Evolutionary conservation across 1,140 invertebrate genomes (phyloP), one percentile per base, ranked within the genome.

Genomic region (Sminthurides bifidus): DNA sequence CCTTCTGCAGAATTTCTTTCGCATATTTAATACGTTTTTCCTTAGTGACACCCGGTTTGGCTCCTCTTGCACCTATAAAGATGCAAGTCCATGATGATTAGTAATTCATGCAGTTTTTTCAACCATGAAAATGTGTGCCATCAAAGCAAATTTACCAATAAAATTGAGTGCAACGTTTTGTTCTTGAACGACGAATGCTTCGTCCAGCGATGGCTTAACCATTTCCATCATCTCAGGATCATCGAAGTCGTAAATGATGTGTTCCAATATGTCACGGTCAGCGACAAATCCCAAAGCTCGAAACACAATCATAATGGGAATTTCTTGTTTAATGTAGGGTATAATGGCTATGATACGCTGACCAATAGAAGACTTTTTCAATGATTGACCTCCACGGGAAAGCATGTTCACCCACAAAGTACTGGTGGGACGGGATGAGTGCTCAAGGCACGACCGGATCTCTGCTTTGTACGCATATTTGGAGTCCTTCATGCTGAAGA

Each of bases 201-300:
- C 95, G 75, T 98, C 95, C 41, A 98, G 73, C 0, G 92, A 97
- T 3, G 95, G 95, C 72, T 98, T 98, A 0, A 89, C 92, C 92
- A 98, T 97, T 79, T 98, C 95, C 92, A 98, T 98, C 92, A 98
- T 97, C 77, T 98, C 94, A 24, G 90, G 92, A 75, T 98, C 94
- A 72, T 97, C 89, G 75, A 97, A 97, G 67, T 98, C 94, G 71
- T 98, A 98, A 66, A 98, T 97, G 52, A 98, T 97, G 67, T 98
- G 94, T 69, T 98, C 95, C 6, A 98, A 74, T 67, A 98, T 98
- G 74, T 98, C 95, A 67, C 95, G 78, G 73, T 98, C 95, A 23
- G 94, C 93, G 33, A 98, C 95, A 75, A 98, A 98, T 19, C 95
- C 95, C 21, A 97, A 73, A 24, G 93, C 93, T 68, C 85, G 75